A percentile compares a stretch with the other conserved stretches of the same genome.
Conservation (phyloP, 2,797 vertebrate species). For the Propithecus deckenii region DNA sequence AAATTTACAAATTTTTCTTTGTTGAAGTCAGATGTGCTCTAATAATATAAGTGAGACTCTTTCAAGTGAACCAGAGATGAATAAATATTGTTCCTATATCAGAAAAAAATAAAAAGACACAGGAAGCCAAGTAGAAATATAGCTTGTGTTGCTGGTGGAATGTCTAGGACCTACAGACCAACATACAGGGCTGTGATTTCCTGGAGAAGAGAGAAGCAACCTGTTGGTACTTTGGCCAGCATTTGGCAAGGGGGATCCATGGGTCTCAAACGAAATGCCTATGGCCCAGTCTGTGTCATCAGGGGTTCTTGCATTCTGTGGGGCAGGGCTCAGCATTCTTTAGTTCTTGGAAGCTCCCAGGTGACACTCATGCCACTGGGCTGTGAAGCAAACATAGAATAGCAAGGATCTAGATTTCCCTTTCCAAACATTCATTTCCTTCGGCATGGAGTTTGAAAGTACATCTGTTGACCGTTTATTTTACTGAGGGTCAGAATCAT, state of each 20-base stretch:
- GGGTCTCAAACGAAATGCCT: background rate
- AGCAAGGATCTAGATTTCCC: background rate
- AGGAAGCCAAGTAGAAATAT: background rate
- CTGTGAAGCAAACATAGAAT: background rate
- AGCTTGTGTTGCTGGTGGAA: background rate
- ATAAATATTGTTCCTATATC: background rate
- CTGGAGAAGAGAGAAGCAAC: background rate
- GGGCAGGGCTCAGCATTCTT: background rate
- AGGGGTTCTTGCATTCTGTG: background rate
- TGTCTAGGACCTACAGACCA: background rate
- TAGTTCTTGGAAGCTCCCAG: background rate
- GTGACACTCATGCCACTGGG: background rate
- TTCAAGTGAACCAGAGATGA: background rate
- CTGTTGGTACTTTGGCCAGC: background rate
- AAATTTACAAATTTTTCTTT: background rate
- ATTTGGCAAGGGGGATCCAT: background rate
- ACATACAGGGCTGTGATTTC: background rate
- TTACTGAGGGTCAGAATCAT: background rate
- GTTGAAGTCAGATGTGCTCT: background rate
- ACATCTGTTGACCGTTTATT: background rate
- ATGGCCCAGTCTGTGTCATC: background rate
- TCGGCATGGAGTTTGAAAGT: background rate
- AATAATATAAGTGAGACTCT: conserved; percentile 22
- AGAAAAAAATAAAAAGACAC: background rate
- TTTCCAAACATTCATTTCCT: background rate